phyloP scores from a whole-genome alignment of 2,797 vertebrate genomes.

The Gobionotothen gibberifrons region DNA sequence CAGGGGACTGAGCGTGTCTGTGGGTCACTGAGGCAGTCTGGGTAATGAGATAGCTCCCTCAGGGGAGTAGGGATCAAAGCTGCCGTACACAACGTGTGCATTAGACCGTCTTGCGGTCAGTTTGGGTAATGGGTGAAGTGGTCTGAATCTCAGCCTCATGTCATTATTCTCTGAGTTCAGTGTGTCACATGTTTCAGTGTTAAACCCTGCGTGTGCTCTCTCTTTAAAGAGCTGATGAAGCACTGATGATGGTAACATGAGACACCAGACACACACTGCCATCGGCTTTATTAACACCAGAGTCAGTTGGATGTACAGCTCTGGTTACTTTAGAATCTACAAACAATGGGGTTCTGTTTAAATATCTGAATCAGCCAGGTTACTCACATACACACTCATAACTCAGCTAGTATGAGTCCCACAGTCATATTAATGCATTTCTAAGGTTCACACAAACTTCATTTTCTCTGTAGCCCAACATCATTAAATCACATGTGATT shows the following conservation, averaged over 20 bases:
- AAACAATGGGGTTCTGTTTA: too few species aligned
- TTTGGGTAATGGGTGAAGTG: slow-evolving; percentile 19
- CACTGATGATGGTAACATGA: neutral
- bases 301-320: too few species aligned
- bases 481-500: too few species aligned
- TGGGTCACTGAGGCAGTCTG: slow-evolving; percentile 29
- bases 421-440: too few species aligned
- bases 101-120: slow-evolving; percentile 37
- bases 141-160: neutral
- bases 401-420: too few species aligned
- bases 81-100: slow-evolving; percentile 44
- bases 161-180: neutral
- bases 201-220: neutral
- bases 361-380: neutral
- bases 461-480: too few species aligned
- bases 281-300: neutral
- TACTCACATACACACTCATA: neutral
- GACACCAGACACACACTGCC: neutral
- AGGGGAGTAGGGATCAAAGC: slow-evolving; percentile 56
- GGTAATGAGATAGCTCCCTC: slow-evolving; percentile 52
- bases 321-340: neutral
- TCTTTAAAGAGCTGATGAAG: neutral
- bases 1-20: slow-evolving; percentile 13
- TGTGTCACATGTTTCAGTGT: neutral
- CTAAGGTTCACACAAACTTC: too few species aligned